Conservation (phyloP, 2,888 invertebrate genomes). For the Teleogryllus oceanicus region DNA sequence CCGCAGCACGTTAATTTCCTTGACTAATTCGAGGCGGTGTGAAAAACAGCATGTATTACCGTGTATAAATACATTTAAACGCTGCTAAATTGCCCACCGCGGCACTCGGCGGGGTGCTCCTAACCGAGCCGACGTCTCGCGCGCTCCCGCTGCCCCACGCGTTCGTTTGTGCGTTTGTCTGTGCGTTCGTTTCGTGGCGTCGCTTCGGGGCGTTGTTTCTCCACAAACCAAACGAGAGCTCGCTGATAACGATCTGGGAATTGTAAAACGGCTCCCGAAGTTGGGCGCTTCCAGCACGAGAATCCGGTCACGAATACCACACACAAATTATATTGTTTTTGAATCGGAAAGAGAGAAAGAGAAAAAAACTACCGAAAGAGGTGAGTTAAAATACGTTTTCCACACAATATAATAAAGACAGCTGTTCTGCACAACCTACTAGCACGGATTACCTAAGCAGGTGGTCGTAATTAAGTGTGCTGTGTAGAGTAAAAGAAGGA, state of each 20-base stretch:
- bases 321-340: constrained; percentile 18
- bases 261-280: background rate
- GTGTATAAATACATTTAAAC: constrained; percentile 9
- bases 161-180: background rate
- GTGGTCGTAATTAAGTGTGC: background rate
- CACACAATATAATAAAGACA: constrained; percentile 5
- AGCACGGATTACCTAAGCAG: background rate
- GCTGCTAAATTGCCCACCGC: background rate
- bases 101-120: background rate
- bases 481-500: background rate
- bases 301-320: background rate
- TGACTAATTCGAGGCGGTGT: background rate
- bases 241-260: constrained; percentile 3
- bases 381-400: background rate
- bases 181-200: background rate
- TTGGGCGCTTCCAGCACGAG: background rate
- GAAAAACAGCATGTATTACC: background rate
- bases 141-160: background rate
- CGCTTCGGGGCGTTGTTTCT: background rate
- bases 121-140: background rate
- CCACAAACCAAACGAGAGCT: background rate
- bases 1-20: constrained; percentile 4
- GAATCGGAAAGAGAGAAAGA: background rate
- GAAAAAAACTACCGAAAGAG: too few species aligned
- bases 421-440: background rate